Percentiles rank a stretch among this genome's conserved stretches.
These are phyloP conservation scores for Myotis findleyi DNA, from an alignment of 2,797 vertebrate species.

Conservation along the genomic window DNA sequence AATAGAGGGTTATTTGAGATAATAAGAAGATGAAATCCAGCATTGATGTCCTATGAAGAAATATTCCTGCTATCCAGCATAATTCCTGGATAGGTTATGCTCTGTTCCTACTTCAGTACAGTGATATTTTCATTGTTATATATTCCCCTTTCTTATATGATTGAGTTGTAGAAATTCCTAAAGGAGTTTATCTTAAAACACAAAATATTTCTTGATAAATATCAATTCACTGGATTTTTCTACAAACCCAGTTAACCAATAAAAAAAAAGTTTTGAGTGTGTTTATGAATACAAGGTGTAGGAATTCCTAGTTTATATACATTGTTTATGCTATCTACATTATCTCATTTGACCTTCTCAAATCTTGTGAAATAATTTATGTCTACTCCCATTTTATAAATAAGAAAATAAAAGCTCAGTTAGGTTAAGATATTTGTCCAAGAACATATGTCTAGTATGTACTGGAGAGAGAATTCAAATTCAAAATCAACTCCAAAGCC, in stretches of 20 bases:
- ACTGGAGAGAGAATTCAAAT: conserved; percentile 12
- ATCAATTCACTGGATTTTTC: conserved; percentile 2
- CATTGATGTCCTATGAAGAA: not conserved
- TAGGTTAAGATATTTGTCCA: not conserved
- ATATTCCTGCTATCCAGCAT: not conserved
- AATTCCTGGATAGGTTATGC: not conserved
- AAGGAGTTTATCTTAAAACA: not conserved
- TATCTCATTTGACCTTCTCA: not conserved
- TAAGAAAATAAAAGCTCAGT: not conserved
- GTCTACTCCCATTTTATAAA: conserved; percentile 7
- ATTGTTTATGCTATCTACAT: not conserved
- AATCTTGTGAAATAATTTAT: conserved; percentile 26
- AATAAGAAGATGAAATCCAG: not conserved
- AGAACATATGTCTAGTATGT: conserved; percentile 7
- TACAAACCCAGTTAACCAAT: conserved; percentile 15
- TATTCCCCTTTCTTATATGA: not conserved
- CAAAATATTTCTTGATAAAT: conserved; percentile 35
- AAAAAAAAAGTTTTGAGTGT: not conserved
- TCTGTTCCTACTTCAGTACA: not conserved
- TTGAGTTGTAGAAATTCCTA: conserved; percentile 12
- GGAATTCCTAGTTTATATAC: not conserved
- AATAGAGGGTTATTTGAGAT: not conserved
- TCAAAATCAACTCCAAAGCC: conserved; percentile 42
- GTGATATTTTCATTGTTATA: not conserved
- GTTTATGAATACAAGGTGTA: not conserved